Evolutionary conservation across 92 coral and sea anemone species (phyloP).

Genomic region (Meandrina meandrites): DNA sequence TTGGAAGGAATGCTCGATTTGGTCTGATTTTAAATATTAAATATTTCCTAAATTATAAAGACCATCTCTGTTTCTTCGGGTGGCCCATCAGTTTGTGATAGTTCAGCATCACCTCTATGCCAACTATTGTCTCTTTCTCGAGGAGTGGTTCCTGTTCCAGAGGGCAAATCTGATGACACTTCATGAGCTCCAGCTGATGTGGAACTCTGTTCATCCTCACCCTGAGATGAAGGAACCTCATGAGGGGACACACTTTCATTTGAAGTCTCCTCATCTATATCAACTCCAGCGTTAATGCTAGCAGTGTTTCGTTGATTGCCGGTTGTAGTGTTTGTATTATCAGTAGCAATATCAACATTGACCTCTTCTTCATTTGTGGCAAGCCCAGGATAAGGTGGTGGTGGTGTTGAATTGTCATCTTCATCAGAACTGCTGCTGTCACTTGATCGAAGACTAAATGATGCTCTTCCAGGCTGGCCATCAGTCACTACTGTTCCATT

Average conservation of each 20-base stretch:
- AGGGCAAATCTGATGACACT: background rate
- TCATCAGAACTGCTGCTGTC: constrained; percentile 34
- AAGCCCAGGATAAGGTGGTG: constrained; percentile 68
- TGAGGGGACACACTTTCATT: background rate
- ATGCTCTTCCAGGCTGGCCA: background rate
- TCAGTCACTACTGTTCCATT: background rate
- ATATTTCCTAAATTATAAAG: background rate
- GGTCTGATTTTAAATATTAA: background rate
- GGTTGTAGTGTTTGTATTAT: background rate
- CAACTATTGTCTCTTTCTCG: background rate
- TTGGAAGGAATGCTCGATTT: too few relatives aligned
- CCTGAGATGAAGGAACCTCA: background rate
- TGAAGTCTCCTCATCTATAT: background rate
- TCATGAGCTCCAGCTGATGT: background rate
- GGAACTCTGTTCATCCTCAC: background rate
- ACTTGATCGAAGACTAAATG: constrained; percentile 10
- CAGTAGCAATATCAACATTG: background rate
- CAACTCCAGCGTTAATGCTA: background rate
- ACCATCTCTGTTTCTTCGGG: constrained; percentile 4
- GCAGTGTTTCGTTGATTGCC: background rate
- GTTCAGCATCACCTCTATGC: background rate
- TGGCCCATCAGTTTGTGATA: background rate
- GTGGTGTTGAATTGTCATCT: constrained; percentile 43
- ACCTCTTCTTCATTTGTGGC: background rate
- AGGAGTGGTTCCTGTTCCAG: background rate